Percentiles rank a stretch among this genome's conserved stretches.
These are phyloP conservation scores for Alviniconcha marisindica DNA, from an alignment of 1,140 invertebrate genomes.

Conservation along the genomic window DNA sequence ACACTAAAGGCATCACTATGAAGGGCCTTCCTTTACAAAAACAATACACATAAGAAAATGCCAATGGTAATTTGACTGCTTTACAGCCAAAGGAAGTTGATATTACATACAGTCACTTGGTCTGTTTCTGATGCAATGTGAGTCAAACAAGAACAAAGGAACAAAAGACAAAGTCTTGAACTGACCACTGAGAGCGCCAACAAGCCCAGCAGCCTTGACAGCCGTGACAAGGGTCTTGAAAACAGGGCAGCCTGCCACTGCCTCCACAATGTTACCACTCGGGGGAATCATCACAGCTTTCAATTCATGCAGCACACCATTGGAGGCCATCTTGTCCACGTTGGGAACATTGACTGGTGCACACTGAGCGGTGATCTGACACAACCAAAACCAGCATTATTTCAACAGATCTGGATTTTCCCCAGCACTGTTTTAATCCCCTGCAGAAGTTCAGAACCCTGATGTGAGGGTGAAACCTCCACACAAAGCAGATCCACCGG, in stretches of 20 bases:
- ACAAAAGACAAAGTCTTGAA: no score
- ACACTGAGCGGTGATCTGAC: conserved; percentile 41
- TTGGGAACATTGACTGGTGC: conserved; percentile 38
- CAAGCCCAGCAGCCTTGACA: conserved; percentile 51
- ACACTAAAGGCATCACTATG: no score
- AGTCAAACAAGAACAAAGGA: no score
- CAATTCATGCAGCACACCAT: conserved; percentile 72
- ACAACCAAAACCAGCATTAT: neutral
- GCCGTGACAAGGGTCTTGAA: conserved; percentile 56
- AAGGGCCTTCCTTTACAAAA: no score
- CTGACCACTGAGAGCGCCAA: conserved; percentile 47
- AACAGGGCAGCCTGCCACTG: conserved; percentile 60
- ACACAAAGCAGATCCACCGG: no score
- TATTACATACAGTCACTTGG: no score
- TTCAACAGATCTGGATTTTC: no score
- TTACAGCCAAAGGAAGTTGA: no score
- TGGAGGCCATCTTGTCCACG: conserved; percentile 68
- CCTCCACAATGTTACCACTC: conserved; percentile 64
- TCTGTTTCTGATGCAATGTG: no score
- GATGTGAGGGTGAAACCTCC: neutral
- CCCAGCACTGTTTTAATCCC: neutral
- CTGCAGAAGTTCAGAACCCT: neutral
- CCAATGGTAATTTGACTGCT: no score
- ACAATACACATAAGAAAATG: no score
- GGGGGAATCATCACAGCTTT: conserved; percentile 71